Percentiles rank a stretch among this genome's conserved stretches.
Conservation (phyloP, 2,888 invertebrate species). For the Penaeus monodon region DNA sequence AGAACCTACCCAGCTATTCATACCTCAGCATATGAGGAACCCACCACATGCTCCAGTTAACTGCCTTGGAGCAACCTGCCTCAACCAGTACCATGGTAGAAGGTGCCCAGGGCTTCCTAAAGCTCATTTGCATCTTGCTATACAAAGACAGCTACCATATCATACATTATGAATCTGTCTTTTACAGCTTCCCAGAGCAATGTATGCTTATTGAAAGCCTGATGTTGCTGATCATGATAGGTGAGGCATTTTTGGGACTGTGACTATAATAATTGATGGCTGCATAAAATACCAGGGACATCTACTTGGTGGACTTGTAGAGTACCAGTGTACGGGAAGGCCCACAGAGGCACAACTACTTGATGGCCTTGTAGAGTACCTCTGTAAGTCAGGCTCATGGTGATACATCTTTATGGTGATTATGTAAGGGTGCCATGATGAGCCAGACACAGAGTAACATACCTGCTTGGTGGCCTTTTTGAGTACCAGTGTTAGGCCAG, state of each 20-base stretch:
- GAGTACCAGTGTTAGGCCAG: background rate
- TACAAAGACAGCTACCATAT: constrained; percentile 48
- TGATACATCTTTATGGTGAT: too few relatives aligned
- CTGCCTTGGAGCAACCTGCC: too few relatives aligned
- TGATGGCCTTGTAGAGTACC: too few relatives aligned
- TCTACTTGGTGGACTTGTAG: too few relatives aligned
- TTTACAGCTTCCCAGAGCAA: constrained; percentile 33
- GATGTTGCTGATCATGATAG: constrained; percentile 37
- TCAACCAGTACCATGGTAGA: background rate
- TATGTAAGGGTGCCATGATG: too few relatives aligned
- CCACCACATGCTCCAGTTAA: too few relatives aligned
- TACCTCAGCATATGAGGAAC: too few relatives aligned
- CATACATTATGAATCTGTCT: constrained; percentile 39
- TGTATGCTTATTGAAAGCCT: constrained; percentile 7
- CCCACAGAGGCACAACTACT: background rate
- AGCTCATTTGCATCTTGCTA: constrained; percentile 39
- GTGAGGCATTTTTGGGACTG: constrained; percentile 27
- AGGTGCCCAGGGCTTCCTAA: constrained; percentile 25
- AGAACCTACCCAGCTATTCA: too few relatives aligned
- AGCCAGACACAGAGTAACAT: too few relatives aligned
- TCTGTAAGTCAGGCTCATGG: too few relatives aligned
- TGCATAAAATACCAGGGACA: too few relatives aligned
- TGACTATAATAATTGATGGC: background rate
- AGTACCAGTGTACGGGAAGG: constrained; percentile 2
- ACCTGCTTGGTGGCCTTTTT: too few relatives aligned